Conservation (phyloP, 2,113 vertebrate species). For the Podarcis cretensis region DNA sequence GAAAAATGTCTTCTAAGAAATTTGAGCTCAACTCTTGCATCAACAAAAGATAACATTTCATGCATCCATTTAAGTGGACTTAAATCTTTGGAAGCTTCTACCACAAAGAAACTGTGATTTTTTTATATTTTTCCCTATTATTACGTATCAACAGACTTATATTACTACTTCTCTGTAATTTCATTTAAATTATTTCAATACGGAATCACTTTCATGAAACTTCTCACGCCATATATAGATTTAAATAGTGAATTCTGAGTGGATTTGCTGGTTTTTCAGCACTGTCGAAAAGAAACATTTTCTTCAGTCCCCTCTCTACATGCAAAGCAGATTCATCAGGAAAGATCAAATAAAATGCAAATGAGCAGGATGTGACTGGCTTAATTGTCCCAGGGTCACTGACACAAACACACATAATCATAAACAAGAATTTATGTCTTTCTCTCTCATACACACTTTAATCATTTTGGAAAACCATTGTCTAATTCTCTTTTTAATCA, state of each 20-base stretch:
- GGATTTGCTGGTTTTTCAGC: not conserved
- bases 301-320: not conserved
- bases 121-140: no score
- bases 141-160: not conserved
- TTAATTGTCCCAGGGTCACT: not conserved
- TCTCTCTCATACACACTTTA: not conserved
- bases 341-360: not conserved
- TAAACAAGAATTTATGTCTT: not conserved
- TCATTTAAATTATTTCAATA: not conserved
- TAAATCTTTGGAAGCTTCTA: not conserved
- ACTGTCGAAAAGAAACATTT: not conserved
- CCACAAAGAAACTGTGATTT: not conserved
- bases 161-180: not conserved
- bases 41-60: not conserved
- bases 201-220: not conserved
- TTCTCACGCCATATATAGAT: not conserved
- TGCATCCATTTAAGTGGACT: not conserved
- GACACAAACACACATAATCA: not conserved
- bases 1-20: no score
- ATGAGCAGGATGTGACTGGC: slow-evolving; percentile 1
- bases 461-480: not conserved
- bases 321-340: slow-evolving; percentile 7
- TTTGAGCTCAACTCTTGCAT: not conserved
- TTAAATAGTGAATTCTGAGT: not conserved
- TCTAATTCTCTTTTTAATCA: not conserved